A percentile compares a stretch with the other conserved stretches of the same genome.
Conservation (phyloP, 2,888 invertebrate genomes). For the Mesorhabditis belari region DNA sequence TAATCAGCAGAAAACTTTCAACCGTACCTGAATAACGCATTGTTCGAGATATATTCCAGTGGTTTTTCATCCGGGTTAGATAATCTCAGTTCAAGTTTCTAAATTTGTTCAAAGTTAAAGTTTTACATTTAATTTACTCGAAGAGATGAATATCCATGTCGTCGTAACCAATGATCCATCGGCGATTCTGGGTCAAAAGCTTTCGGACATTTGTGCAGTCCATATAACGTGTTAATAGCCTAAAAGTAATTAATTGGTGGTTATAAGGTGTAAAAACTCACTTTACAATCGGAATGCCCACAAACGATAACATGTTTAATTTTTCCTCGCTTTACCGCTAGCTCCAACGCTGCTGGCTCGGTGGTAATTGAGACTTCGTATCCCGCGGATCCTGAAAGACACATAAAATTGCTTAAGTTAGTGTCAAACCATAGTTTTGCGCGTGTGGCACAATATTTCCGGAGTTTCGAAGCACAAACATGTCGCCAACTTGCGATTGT, state of each 20-base stretch:
- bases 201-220: slow-evolving; percentile 65
- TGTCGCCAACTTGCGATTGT: slow-evolving; percentile 74
- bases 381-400: slow-evolving; percentile 40
- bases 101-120: slow-evolving; percentile 21
- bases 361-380: slow-evolving; percentile 69
- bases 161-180: slow-evolving; percentile 80
- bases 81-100: slow-evolving; percentile 61
- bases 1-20: slow-evolving; percentile 58
- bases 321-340: slow-evolving; percentile 83
- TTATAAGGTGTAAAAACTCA: slow-evolving; percentile 31
- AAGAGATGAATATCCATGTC: slow-evolving; percentile 48
- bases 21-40: slow-evolving; percentile 75
- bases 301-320: slow-evolving; percentile 86
- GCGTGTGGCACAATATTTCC: slow-evolving; percentile 90
- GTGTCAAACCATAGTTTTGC: slow-evolving; percentile 66
- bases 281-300: slow-evolving; percentile 93
- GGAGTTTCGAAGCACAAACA: slow-evolving; percentile 94
- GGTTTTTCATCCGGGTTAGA: slow-evolving; percentile 68
- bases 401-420: not conserved
- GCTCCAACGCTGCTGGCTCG: slow-evolving; percentile 88
- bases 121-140: not conserved
- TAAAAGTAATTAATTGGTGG: slow-evolving; percentile 38
- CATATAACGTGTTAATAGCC: slow-evolving; percentile 86
- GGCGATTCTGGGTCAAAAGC: slow-evolving; percentile 63
- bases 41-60: slow-evolving; percentile 77